Base-by-base conservation (phyloP, 1,140 invertebrate genomes). In the Leptinotarsa texana region DNA sequence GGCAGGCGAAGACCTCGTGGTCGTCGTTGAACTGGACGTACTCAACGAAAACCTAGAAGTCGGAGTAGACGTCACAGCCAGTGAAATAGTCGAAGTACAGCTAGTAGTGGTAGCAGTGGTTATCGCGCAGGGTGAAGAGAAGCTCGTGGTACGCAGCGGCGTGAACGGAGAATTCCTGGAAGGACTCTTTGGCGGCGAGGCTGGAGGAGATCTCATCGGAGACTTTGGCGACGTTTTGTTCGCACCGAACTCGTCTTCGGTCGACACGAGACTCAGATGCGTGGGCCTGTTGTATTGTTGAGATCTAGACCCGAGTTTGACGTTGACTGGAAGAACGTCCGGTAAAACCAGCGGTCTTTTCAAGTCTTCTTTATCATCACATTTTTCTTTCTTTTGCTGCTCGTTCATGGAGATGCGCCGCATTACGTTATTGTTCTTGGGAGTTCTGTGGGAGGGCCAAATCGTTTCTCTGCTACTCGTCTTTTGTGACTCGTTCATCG, bases 241-340 rank as follows among this genome's bases (percentile, higher is more conserved):
- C 62, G 67, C 57, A 13, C 51, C 70, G 24, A 71, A 75, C 48
- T 80, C 74, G 4, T 77, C 68, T 3, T 76, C 62, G 17, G 71
- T 57, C 4, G 74, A 13, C n/a, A 75, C 62, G 42, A 82, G 77
- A 75, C 77, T 82, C 61, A 82, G 68, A 42, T 80, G 74, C 18
- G 80, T 73, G 57, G 83, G 82, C 42, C 80, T 73, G 71, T 77
- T 76, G 21, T 77, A 74, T 24, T 78, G 80, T 66, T 81, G 78
- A 79, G 83, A 83, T 78, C 83, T 76, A 42, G 80, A 76, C 24
- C 75, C 63, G 15, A 81, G 76, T 81, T 88, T 88, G 0, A 84
- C 88, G 49, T 87, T 87, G 68, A 87, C 79, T 63, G 87, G 88
- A 67, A 88, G 80, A 17, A 88, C 87, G 80, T 88, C 88, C 13